Evolutionary conservation across 2,888 invertebrate species (phyloP).

Genomic region (Protophormia terraenovae): DNA sequence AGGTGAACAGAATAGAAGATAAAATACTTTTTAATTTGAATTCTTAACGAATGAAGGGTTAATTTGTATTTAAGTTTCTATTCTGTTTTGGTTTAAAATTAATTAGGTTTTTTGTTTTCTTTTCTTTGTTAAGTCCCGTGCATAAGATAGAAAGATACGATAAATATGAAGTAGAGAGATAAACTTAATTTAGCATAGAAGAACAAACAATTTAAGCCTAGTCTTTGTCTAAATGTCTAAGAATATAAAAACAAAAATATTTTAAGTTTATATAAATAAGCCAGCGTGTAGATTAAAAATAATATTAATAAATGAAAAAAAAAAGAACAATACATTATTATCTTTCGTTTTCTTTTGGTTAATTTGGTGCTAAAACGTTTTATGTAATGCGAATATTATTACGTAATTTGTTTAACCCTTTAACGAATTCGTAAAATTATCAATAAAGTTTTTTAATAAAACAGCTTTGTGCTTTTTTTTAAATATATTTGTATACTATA

Average conservation of each 20-base stretch:
- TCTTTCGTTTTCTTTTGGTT: not conserved
- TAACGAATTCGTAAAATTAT: not conserved
- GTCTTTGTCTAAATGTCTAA: conserved; percentile 25
- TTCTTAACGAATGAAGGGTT: not conserved
- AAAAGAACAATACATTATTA: not conserved
- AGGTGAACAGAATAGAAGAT: not conserved
- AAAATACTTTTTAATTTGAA: not conserved
- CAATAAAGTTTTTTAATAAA: not conserved
- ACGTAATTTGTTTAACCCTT: not conserved
- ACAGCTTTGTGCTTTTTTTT: too few species aligned
- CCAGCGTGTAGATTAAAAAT: conserved; percentile 34
- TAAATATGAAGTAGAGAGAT: not conserved
- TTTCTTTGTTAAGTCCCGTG: not conserved
- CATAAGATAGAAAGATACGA: conserved; percentile 2
- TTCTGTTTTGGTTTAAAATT: not conserved
- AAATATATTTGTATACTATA: too few species aligned
- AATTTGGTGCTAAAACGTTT: not conserved
- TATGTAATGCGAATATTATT: not conserved
- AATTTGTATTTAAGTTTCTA: not conserved
- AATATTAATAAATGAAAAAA: conserved; percentile 8
- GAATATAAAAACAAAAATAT: not conserved
- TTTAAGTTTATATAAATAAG: conserved; percentile 31
- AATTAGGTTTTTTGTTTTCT: not conserved
- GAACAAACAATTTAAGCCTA: conserved; percentile 11
- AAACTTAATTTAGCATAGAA: conserved; percentile 3